These are phyloP conservation scores for Brachypalpus laphriformis DNA, from an alignment of 2,888 invertebrate species.

Conservation along the genomic window DNA sequence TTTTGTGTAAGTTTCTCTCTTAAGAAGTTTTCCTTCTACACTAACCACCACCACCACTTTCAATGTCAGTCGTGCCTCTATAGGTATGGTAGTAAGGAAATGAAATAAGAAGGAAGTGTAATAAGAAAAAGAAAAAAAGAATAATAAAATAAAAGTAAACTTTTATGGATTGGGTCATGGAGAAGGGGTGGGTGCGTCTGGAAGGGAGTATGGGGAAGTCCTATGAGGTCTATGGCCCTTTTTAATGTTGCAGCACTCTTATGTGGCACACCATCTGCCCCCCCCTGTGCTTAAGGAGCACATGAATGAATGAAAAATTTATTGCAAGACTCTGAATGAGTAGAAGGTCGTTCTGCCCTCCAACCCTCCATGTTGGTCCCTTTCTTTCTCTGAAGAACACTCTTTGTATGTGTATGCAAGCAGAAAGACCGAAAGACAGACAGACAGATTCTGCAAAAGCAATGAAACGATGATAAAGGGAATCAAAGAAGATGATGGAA, in stretches of 20 bases:
- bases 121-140: conserved; percentile 24
- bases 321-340: conserved; percentile 65
- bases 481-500: conserved; percentile 31
- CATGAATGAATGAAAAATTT: conserved; percentile 72
- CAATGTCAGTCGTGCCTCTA: conserved; percentile 47
- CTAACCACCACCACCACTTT: conserved; percentile 23
- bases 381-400: conserved; percentile 33
- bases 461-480: conserved; percentile 60
- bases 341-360: conserved; percentile 55
- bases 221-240: conserved; percentile 63
- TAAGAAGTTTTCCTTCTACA: conserved; percentile 64
- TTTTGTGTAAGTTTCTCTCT: conserved; percentile 68
- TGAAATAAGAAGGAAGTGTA: conserved; percentile 56
- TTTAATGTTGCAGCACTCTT: conserved; percentile 68
- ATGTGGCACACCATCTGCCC: conserved; percentile 36
- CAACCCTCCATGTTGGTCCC: not conserved
- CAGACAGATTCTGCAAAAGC: conserved; percentile 66
- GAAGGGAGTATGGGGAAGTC: not conserved
- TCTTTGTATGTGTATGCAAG: conserved; percentile 56
- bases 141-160: conserved; percentile 68
- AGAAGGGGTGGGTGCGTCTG: conserved; percentile 19
- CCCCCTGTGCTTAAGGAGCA: conserved; percentile 47
- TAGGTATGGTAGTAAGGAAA: conserved; percentile 39
- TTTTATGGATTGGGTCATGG: conserved; percentile 34
- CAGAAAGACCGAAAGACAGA: conserved; percentile 50